Base-by-base conservation (phyloP, 2,797 vertebrate species). In the Rousettus madagascariensis region DNA sequence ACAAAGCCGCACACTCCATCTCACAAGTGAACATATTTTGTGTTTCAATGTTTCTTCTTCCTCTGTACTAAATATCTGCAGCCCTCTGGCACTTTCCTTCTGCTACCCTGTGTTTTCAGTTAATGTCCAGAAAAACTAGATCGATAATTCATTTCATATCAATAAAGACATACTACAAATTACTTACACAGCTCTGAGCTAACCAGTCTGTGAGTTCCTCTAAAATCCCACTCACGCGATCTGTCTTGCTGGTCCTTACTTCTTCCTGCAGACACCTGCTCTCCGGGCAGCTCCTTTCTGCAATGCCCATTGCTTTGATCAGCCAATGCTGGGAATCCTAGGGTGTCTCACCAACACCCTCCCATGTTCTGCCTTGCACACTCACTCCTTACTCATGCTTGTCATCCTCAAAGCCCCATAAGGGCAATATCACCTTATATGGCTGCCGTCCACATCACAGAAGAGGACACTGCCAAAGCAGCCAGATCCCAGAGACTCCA, bases 401-500 rank as follows among this genome's bases (percentile, higher is more conserved):
- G 5, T 49, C 71, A 51, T 33, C n/a, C 61, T 85, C 51, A 74
- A 75, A 84, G n/a, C 28, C 36, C 33, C 7, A 0, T 2, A 19
- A 36, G 8, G 77, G 11, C 8, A 19, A 33, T 33, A 1, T 20
- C n/a, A 49, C 16, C 8, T 46, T 17, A 43, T 4, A 19, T 9
- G 57, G 22, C 26, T 51, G 16, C 30, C 33, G 3, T 57, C 6
- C 1, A 0, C 4, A 17, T 63, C 26, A 24, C 55, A 41, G 69
- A 30, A 46, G 9, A 51, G 5, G 30, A 38, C 20, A 16, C 26
- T 68, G 16, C 16, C 16, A 17, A 69, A 36, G 57, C 4, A 55
- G 1, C 24, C 11, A 9, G 11, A 24, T 24, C 9, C 28, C 30
- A 1, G 22, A 8, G 8, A 49, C 2, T 6, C 17, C 0, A 0